Evolutionary conservation across 2,797 vertebrate genomes (phyloP).

Genomic region (Mus spretus): DNA sequence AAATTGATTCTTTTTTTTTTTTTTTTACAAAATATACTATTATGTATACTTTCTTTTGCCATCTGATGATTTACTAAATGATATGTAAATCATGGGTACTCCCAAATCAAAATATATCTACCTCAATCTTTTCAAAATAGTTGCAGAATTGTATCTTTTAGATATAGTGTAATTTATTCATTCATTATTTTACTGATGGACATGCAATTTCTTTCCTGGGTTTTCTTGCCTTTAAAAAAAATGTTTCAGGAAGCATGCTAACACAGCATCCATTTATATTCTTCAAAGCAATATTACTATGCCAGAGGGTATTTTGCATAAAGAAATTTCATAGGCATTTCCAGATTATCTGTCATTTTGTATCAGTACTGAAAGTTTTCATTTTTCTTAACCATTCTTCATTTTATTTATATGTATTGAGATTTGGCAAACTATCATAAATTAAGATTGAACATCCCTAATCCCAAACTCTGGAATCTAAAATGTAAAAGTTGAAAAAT

Average conservation of each 20-base stretch:
- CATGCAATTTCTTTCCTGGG: constrained; percentile 26
- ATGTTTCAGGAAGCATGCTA: constrained; percentile 2
- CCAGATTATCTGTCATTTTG: constrained; percentile 47
- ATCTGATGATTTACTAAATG: constrained; percentile 34
- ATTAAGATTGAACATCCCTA: neutral
- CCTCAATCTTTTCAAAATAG: constrained; percentile 61
- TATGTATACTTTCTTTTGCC: constrained; percentile 1
- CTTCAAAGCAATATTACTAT: constrained; percentile 28
- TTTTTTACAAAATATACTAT: constrained; percentile 22
- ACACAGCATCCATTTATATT: constrained; percentile 17
- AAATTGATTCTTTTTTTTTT: neutral
- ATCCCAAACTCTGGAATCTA: neutral
- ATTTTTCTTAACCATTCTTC: constrained; percentile 45
- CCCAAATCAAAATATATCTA: constrained; percentile 53
- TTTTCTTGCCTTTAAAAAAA: neutral
- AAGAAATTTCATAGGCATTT: constrained; percentile 47
- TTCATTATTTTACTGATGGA: constrained; percentile 46
- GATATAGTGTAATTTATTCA: constrained; percentile 57
- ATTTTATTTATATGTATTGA: constrained; percentile 51
- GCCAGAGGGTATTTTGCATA: neutral
- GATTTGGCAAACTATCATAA: constrained; percentile 40
- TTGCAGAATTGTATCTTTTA: constrained; percentile 62
- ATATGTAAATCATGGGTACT: constrained; percentile 29
- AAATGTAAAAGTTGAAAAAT: neutral
- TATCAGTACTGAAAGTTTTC: constrained; percentile 41